Percentiles rank a stretch among this genome's conserved stretches.
phyloP scores from a whole-genome alignment of 2,888 invertebrate genomes.

The Heliconius cydno region DNA sequence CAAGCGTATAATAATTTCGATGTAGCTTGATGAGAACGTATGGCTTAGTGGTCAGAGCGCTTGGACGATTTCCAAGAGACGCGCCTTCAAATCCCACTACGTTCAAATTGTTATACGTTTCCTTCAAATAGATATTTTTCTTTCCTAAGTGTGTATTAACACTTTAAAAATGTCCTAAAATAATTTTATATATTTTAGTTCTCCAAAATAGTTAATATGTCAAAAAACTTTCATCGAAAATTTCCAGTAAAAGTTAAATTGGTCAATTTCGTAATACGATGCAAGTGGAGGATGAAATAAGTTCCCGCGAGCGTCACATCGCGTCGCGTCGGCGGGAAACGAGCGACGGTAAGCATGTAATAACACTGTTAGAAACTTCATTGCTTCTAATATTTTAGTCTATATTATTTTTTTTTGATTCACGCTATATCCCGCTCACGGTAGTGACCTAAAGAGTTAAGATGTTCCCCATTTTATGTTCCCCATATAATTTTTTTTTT shows the following conservation, averaged over 20 bases:
- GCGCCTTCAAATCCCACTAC: no score
- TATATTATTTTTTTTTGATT: not conserved
- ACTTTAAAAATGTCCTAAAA: no score
- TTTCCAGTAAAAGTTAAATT: slow-evolving; percentile 12
- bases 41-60: no score
- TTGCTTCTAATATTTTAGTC: not conserved
- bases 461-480: not conserved
- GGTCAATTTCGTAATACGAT: slow-evolving; percentile 19
- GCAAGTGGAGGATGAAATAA: slow-evolving; percentile 26
- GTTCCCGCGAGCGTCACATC: not conserved
- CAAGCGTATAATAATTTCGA: no score
- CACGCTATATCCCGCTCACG: not conserved
- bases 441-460: not conserved
- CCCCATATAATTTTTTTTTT: no score
- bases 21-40: no score
- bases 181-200: not conserved
- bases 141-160: no score
- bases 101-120: no score
- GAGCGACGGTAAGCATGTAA: not conserved
- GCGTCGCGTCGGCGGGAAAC: not conserved
- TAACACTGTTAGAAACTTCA: not conserved
- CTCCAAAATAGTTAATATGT: not conserved
- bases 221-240: not conserved
- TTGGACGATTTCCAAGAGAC: no score
- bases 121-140: no score